Evolutionary conservation across 2,797 vertebrate genomes (phyloP).

Genomic region (Anguilla anguilla): DNA sequence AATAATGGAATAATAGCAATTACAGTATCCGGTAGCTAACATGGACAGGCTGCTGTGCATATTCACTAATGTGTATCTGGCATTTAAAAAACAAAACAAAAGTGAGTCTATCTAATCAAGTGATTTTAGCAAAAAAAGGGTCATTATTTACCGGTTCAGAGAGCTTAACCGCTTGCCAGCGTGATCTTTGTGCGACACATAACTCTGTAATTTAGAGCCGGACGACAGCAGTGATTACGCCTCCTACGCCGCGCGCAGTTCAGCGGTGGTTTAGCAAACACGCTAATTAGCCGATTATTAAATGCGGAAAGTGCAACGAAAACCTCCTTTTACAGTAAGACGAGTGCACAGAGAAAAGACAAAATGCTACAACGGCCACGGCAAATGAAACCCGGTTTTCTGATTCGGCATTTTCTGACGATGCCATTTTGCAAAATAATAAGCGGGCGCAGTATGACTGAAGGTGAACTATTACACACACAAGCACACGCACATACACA

Average conservation of each 20-base stretch:
- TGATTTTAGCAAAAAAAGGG: background rate
- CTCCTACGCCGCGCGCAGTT: background rate
- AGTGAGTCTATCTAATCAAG: background rate
- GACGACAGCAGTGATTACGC: background rate
- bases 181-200: background rate
- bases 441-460: background rate
- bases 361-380: background rate
- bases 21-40: background rate
- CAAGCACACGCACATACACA: too few relatives aligned
- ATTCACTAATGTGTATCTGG: background rate
- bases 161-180: background rate
- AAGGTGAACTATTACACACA: background rate
- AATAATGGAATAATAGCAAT: background rate
- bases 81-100: background rate
- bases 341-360: background rate
- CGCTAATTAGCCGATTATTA: background rate
- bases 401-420: background rate
- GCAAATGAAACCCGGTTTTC: background rate
- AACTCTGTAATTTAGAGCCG: background rate
- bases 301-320: background rate
- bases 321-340: background rate
- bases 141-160: background rate
- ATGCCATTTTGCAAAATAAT: background rate
- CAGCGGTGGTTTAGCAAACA: constrained; percentile 10
- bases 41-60: background rate